Conservation (phyloP, 2,797 vertebrate genomes). For the Trachurus trachurus region DNA sequence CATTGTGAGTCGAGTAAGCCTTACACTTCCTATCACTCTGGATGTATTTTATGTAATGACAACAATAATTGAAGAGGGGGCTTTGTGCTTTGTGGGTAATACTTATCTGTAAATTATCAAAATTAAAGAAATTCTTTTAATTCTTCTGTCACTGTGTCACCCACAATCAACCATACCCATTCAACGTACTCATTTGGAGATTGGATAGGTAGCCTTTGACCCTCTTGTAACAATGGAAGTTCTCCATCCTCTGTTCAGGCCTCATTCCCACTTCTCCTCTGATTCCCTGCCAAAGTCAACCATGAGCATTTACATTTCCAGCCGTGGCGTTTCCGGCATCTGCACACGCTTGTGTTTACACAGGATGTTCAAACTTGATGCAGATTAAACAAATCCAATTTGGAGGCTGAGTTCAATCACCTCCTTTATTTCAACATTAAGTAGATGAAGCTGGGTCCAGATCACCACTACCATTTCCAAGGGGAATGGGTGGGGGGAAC, state of each 20-base stretch:
- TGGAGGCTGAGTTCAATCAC: constrained; percentile 79
- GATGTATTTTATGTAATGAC: constrained; percentile 15
- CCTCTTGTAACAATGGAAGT: constrained; percentile 74
- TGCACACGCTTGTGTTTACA: constrained; percentile 87
- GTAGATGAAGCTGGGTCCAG: constrained; percentile 76
- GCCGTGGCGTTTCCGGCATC: constrained; percentile 81
- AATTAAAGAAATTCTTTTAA: constrained; percentile 17
- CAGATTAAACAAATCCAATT: constrained; percentile 87
- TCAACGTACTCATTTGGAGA: constrained; percentile 36
- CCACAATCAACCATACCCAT: constrained; percentile 12
- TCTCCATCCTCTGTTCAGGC: constrained; percentile 64
- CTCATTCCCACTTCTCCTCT: constrained; percentile 71
- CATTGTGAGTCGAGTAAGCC: constrained; percentile 23
- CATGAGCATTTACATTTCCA: constrained; percentile 80
- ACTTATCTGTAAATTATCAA: constrained; percentile 9
- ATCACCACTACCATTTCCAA: constrained; percentile 72
- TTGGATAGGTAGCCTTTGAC: constrained; percentile 55
- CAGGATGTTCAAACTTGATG: constrained; percentile 83
- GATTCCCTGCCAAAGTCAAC: constrained; percentile 84
- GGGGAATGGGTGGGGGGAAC: constrained; percentile 65
- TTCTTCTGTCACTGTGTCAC: background rate
- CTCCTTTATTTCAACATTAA: constrained; percentile 82
- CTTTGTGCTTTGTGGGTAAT: constrained; percentile 14
- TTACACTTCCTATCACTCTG: background rate
- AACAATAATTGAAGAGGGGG: constrained; percentile 17